These are phyloP conservation scores for Verasper variegatus DNA, from an alignment of 2,113 vertebrate genomes.

Conservation along the genomic window DNA sequence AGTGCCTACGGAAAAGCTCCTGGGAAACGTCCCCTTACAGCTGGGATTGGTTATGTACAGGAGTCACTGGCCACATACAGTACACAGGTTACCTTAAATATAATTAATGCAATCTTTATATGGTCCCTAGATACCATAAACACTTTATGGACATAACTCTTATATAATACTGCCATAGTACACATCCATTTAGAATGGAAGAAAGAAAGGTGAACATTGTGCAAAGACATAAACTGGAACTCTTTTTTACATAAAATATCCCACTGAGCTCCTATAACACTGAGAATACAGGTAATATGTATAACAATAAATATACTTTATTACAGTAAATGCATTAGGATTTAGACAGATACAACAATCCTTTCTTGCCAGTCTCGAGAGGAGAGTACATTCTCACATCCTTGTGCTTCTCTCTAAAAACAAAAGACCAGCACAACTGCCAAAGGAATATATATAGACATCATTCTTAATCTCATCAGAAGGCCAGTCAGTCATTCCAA, in stretches of 20 bases:
- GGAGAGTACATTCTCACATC: slow-evolving; percentile 72
- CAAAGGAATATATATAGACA: slow-evolving; percentile 37
- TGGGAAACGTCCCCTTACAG: slow-evolving; percentile 51
- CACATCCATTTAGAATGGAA: slow-evolving; percentile 76
- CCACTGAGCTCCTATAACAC: slow-evolving; percentile 65
- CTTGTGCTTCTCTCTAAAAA: slow-evolving; percentile 69
- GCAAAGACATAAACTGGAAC: slow-evolving; percentile 74
- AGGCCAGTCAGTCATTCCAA: slow-evolving; percentile 62
- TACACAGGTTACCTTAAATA: slow-evolving; percentile 70
- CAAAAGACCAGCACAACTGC: slow-evolving; percentile 14
- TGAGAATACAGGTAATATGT: slow-evolving; percentile 71
- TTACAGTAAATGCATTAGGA: slow-evolving; percentile 70
- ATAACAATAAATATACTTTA: slow-evolving; percentile 72
- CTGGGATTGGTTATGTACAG: slow-evolving; percentile 54
- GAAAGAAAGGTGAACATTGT: slow-evolving; percentile 77
- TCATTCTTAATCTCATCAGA: slow-evolving; percentile 67
- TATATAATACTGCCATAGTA: slow-evolving; percentile 60
- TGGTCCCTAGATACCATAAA: slow-evolving; percentile 75
- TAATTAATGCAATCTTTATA: slow-evolving; percentile 68
- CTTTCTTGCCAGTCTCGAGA: slow-evolving; percentile 49
- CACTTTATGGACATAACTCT: slow-evolving; percentile 60
- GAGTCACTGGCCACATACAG: slow-evolving; percentile 68
- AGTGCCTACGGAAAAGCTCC: slow-evolving; percentile 74
- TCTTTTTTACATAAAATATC: slow-evolving; percentile 63
- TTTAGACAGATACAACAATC: slow-evolving; percentile 56